Evolutionary conservation across 1,140 invertebrate species (phyloP), one percentile per base, ranked within the genome.

Genomic region (Drosophila sechellia): DNA sequence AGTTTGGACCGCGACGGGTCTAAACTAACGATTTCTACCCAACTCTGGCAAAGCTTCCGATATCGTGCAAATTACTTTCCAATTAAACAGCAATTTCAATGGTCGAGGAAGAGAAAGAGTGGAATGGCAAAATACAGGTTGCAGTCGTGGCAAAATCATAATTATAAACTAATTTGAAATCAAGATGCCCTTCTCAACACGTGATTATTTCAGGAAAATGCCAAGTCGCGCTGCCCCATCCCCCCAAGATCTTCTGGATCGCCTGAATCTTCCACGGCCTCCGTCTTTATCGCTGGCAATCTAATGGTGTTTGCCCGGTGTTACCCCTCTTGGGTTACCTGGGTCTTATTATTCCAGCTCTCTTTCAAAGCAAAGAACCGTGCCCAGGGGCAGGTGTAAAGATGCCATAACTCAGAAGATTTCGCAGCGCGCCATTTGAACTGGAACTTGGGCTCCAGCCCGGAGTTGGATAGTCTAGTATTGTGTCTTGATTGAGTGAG

Each of bases 111-210:
- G 57, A 63, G 57, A 74, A 37, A 72, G 70, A 71, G 66, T 48
- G 54, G 46, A 39, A 20, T n/a, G 11, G 46, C 48, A 68, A 68
- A 65, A 68, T 22, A 65, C 52, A 72, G 49, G 66, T 74, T 60
- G 77, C 46, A 34, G 68, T 75, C 58, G 66, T 43, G 25, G 39
- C 48, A 52, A 60, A 77, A 81, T 81, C 79, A 84, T 79, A 85
- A 87, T 81, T 86, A 81, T 81, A 61, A 85, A 87, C 68, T 81
- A 85, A 87, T 87, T 86, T 80, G 77, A 66, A 72, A 86, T 77
- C 81, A 75, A 60, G 83, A 70, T 85, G 81, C 81, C 81, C 81
- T 85, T 81, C 78, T 85, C 69, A 48, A 53, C 73, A 81, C 83
- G 68, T 70, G 78, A 87, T 81, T 78, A 85, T 80, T 68, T 68